Percentiles rank a stretch among this genome's conserved stretches.
Conservation (phyloP, 2,888 invertebrate species). For the Drosophila eohydei region DNA sequence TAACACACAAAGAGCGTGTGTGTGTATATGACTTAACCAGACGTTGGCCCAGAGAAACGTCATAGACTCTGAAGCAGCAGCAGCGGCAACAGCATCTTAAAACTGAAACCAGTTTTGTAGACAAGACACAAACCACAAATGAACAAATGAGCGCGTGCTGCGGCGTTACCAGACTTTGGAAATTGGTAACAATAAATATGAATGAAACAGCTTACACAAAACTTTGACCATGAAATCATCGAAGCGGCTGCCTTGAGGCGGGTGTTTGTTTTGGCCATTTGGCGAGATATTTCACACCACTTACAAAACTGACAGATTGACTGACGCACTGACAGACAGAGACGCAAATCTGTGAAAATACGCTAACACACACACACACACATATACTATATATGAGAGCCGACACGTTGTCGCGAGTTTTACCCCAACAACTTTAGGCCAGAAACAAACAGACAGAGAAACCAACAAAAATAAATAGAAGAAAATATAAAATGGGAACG, state of each 20-base stretch:
- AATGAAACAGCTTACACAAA: conserved; percentile 46
- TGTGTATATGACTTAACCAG: conserved; percentile 38
- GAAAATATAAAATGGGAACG: conserved; percentile 60
- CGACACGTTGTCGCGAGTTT: conserved; percentile 29
- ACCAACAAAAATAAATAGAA: conserved; percentile 26
- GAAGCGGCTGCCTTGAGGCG: conserved; percentile 57
- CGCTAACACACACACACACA: conserved; percentile 23
- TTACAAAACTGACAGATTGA: conserved; percentile 35
- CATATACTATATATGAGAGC: conserved; percentile 10
- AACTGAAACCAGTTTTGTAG: conserved; percentile 68
- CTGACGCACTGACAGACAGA: conserved; percentile 35
- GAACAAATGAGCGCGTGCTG: conserved; percentile 5
- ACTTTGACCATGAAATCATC: conserved; percentile 59
- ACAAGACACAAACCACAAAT: conserved; percentile 64
- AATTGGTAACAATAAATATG: conserved; percentile 28
- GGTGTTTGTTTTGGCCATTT: conserved; percentile 71
- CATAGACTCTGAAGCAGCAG: conserved; percentile 24
- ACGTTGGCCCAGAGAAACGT: conserved; percentile 39
- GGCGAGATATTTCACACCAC: conserved; percentile 73
- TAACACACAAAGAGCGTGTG: conserved; percentile 53
- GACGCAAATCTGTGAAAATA: conserved; percentile 59
- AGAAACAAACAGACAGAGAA: conserved; percentile 27
- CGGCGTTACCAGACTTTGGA: conserved; percentile 62
- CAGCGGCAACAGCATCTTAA: conserved; percentile 27
- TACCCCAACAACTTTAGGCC: conserved; percentile 32